Evolutionary conservation across 1,140 invertebrate genomes (phyloP), one percentile per base, ranked within the genome.

Genomic region (Habropoda laboriosa): DNA sequence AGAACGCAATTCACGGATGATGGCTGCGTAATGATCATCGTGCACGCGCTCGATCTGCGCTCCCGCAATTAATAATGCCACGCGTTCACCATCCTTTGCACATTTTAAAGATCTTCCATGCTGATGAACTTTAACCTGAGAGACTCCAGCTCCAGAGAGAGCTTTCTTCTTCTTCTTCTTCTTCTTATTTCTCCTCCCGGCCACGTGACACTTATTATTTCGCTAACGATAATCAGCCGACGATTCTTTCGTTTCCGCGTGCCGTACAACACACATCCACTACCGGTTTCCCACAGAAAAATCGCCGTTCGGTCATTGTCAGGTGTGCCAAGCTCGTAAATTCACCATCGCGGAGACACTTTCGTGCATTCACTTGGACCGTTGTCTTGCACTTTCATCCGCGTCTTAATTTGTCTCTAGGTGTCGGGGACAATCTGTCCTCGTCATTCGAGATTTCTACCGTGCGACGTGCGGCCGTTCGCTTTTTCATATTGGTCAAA

Each of bases 121-220:
- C 7, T 38, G 76, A 75, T 79, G 64, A 63, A 79, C 64, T 58
- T 5, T 64, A 49, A 73, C 68, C 77, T 38, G 47, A n/a, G n/a
- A n/a, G 21, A 51, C 30, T n/a, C n/a, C n/a, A n/a, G 57, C 42
- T 16, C 30, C 13, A n/a, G n/a, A n/a, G n/a, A n/a, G 5, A 55
- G 32, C 81, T 72, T 83, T 83, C 82, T 83, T 83, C 68, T 38
- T 45, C n/a, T n/a, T n/a, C n/a, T n/a, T n/a, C n/a, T n/a, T n/a
- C n/a, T n/a, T n/a, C n/a, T n/a, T n/a, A n/a, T n/a, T n/a, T n/a
- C n/a, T n/a, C 32, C 32, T 3, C 21, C 45, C 4, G 18, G 12
- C 51, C 42, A 13, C 76, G 76, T 83, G 64, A 64, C 49, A 58
- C 63, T 83, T 71, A 60, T 83, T 80, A 79, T 70, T 63, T 47